Evolutionary conservation across 2,797 vertebrate species (phyloP), one percentile per base, ranked within the genome.

Genomic region (Melanotaenia parkinsoni): DNA sequence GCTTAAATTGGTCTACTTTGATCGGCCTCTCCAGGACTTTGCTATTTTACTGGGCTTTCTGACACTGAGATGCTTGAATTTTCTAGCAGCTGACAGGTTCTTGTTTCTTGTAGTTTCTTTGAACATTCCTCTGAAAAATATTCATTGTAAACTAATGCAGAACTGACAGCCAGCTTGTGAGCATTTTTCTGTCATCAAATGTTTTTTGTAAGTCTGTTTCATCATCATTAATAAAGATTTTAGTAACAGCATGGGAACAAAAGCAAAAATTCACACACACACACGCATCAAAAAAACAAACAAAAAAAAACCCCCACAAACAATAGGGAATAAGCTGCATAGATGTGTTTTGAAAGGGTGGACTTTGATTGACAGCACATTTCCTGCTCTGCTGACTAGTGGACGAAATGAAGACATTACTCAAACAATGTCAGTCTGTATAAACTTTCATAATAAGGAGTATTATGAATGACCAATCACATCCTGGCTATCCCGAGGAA

Each of bases 1-100:
- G 56, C 65, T 79, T 72, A 85, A 85, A 88, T 60, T 63, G 78
- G 66, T 81, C 83, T 64, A 43, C 74, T 85, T 86, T 81, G 64
- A 87, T 85, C 65, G 13, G 60, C 70, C 67, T 81, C 73, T 81
- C 77, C 66, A 76, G 70, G 59, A 81, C 70, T 70, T 81, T 63
- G 72, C 74, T 70, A 43, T 85, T 83, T 84, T 7, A 68, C 59
- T 24, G 16, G 62, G 43, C 63, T 75, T 74, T 77, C 59, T 82
- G 67, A 84, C 74, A 84, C 75, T 28, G 53, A 79, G 74, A 84
- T 18, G 67, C 54, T 70, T 57, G 37, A 47, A 61, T 38, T 70
- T 60, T 67, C 54, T 60, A 18, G 43, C 10, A 63, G 58, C 63
- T 78, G 75, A 51, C 58, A 47, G 58, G n/a, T 68, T 70, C n/a